A percentile compares a stretch with the other conserved stretches of the same genome.
Evolutionary conservation across 2,888 invertebrate genomes (phyloP).

Genomic region (Acanthopleura granulata): DNA sequence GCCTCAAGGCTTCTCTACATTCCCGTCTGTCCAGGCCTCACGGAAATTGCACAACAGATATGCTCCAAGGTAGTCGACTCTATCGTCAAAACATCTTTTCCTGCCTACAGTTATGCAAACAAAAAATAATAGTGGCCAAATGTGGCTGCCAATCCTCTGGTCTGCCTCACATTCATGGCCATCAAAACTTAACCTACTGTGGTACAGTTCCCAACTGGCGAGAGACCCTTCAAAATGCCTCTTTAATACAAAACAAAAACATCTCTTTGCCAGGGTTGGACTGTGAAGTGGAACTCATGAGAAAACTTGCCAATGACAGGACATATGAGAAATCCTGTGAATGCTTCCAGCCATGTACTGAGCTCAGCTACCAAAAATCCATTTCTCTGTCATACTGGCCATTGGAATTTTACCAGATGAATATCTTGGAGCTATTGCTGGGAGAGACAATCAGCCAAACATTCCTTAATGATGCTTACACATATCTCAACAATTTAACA

Average conservation of each 20-base stretch:
- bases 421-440: slow-evolving; percentile 50
- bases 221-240: slow-evolving; percentile 25
- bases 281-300: slow-evolving; percentile 50
- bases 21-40: slow-evolving; percentile 50
- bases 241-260: slow-evolving; percentile 21
- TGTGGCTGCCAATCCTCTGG: slow-evolving; percentile 60
- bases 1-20: slow-evolving; percentile 55
- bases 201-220: slow-evolving; percentile 54
- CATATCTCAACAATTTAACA: slow-evolving; percentile 38
- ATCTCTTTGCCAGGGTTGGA: slow-evolving; percentile 35
- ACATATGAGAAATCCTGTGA: slow-evolving; percentile 54
- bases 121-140: slow-evolving; percentile 48
- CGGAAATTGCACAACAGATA: slow-evolving; percentile 59
- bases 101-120: slow-evolving; percentile 61
- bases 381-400: slow-evolving; percentile 62
- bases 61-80: slow-evolving; percentile 35
- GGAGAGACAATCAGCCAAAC: slow-evolving; percentile 39
- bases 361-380: slow-evolving; percentile 59
- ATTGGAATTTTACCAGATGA: slow-evolving; percentile 57
- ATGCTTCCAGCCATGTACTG: slow-evolving; percentile 56
- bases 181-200: slow-evolving; percentile 50
- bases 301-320: slow-evolving; percentile 53
- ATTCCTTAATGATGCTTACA: slow-evolving; percentile 53
- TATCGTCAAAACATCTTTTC: slow-evolving; percentile 59
- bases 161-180: slow-evolving; percentile 43